Evolutionary conservation across 2,888 invertebrate species (phyloP).

Genomic region (Pseudolycoriella hygida): DNA sequence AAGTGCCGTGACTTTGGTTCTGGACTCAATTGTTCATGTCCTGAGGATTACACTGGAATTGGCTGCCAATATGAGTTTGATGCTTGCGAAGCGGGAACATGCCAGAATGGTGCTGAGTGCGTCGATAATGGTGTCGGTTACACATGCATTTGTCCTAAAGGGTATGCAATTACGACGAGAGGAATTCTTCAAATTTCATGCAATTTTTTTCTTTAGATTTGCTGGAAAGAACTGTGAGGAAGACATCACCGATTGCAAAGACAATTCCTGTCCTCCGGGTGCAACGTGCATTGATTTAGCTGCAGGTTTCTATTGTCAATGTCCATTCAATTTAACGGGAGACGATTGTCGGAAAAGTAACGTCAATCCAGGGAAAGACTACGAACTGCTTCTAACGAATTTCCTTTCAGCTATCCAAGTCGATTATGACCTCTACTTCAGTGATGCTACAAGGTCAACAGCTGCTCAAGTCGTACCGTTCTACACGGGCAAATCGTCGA

Average conservation of each 20-base stretch:
- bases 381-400: neutral
- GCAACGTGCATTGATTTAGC: constrained; percentile 84
- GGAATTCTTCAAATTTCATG: neutral
- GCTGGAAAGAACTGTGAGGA: constrained; percentile 75
- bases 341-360: constrained; percentile 91
- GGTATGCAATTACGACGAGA: too few relatives aligned
- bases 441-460: constrained; percentile 74
- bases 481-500: constrained; percentile 53
- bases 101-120: constrained; percentile 86
- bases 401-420: constrained; percentile 70
- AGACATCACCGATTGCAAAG: constrained; percentile 80
- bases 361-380: constrained; percentile 16
- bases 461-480: constrained; percentile 90
- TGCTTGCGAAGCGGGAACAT: constrained; percentile 77
- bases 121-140: constrained; percentile 72
- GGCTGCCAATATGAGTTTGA: constrained; percentile 91
- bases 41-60: constrained; percentile 66
- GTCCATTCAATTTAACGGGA: constrained; percentile 92
- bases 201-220: constrained; percentile 17
- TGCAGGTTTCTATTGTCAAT: constrained; percentile 85
- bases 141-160: constrained; percentile 70
- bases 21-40: constrained; percentile 85
- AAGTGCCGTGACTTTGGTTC: constrained; percentile 92
- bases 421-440: constrained; percentile 94
- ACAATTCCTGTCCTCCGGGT: constrained; percentile 85